phyloP scores from a whole-genome alignment of 2,888 invertebrate genomes.

The Apamea sordens region DNA sequence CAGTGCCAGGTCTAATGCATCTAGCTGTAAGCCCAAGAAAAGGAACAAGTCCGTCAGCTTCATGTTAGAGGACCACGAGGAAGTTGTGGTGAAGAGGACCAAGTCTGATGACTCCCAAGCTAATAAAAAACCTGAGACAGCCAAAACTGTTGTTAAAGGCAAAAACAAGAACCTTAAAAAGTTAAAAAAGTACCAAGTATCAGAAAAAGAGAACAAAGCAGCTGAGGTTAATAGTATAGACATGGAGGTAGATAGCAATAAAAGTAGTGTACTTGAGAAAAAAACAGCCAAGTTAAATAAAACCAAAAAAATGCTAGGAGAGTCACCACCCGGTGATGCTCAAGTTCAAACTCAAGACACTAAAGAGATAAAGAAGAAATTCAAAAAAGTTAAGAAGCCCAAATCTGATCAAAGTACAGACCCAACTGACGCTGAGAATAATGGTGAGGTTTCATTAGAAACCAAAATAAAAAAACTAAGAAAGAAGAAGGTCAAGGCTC shows the following conservation, averaged over 20 bases:
- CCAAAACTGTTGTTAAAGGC: slow-evolving; percentile 52
- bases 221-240: slow-evolving; percentile 49
- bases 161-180: slow-evolving; percentile 59
- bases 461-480: slow-evolving; percentile 71
- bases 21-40: slow-evolving; percentile 78
- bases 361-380: slow-evolving; percentile 68
- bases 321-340: slow-evolving; percentile 40
- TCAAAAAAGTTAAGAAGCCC: slow-evolving; percentile 71
- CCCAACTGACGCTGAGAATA: slow-evolving; percentile 57
- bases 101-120: slow-evolving; percentile 76
- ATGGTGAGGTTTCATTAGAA: slow-evolving; percentile 57
- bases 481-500: slow-evolving; percentile 75
- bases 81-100: slow-evolving; percentile 78
- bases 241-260: slow-evolving; percentile 55
- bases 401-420: slow-evolving; percentile 60
- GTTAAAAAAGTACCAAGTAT: slow-evolving; percentile 61
- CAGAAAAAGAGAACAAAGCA: slow-evolving; percentile 72
- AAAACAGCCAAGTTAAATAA: slow-evolving; percentile 57
- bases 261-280: slow-evolving; percentile 48
- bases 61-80: slow-evolving; percentile 82
- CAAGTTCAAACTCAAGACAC: slow-evolving; percentile 49
- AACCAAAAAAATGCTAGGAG: slow-evolving; percentile 51
- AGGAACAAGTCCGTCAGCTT: slow-evolving; percentile 87
- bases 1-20: slow-evolving; percentile 48
- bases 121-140: slow-evolving; percentile 54